A percentile compares a stretch with the other conserved stretches of the same genome.
These are phyloP conservation scores for Augochlorella aurata DNA, from an alignment of 2,888 invertebrate genomes.

Conservation along the genomic window DNA sequence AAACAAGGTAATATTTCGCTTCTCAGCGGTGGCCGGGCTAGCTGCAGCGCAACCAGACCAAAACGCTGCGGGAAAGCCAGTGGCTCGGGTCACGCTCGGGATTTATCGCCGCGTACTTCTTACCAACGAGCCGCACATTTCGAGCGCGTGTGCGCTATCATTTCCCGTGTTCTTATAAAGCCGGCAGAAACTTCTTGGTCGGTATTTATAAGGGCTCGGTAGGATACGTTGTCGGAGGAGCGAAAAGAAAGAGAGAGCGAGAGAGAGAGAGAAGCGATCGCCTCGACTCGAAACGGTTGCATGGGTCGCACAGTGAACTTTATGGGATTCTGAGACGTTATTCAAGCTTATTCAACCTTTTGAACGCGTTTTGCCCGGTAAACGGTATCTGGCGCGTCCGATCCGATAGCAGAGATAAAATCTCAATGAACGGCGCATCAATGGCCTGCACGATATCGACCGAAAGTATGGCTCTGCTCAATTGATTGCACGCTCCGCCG, in stretches of 20 bases:
- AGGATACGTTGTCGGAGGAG: conserved; percentile 10
- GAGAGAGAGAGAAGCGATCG: background rate
- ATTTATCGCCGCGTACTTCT: conserved; percentile 77
- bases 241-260: background rate
- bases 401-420: conserved; percentile 4
- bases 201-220: conserved; percentile 42
- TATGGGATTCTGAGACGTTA: background rate
- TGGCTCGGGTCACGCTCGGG: conserved; percentile 66
- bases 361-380: background rate
- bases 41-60: conserved; percentile 67
- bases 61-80: conserved; percentile 70
- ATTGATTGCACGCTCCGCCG: background rate
- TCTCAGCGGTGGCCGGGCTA: conserved; percentile 60
- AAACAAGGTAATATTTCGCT: conserved; percentile 76
- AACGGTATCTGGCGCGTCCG: conserved; percentile 1
- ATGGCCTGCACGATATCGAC: conserved; percentile 6
- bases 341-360: conserved; percentile 20
- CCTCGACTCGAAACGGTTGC: background rate
- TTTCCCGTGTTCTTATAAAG: conserved; percentile 54
- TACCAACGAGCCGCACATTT: conserved; percentile 60
- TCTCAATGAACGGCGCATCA: background rate
- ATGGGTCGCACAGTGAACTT: background rate
- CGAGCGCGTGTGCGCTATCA: conserved; percentile 47
- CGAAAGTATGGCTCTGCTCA: background rate
- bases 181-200: conserved; percentile 45